Evolutionary conservation across 37 sponge, comb jelly and placozoan genomes (phyloP), one percentile per base, ranked within the genome.

Genomic region (Trichoplax adhaerens): DNA sequence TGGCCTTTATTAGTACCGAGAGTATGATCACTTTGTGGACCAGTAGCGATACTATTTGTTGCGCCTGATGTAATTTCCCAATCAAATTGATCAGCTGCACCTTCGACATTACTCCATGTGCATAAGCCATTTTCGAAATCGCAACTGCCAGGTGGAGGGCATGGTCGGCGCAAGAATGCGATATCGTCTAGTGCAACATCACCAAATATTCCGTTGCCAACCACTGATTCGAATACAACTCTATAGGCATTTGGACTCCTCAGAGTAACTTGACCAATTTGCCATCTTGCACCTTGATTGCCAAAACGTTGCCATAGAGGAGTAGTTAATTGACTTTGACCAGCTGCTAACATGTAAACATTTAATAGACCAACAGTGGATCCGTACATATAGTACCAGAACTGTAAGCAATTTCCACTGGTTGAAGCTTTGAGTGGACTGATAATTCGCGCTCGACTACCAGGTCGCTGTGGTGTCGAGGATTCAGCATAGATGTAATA

Each of bases 71-170:
- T 29, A 29, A 29, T 29, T 29, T 29, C 29, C 29, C 29, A 29
- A 29, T 29, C 29, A 29, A 29, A 29, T 29, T 29, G 29, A 29
- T 29, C 29, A 29, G 29, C 29, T 29, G 29, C 29, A 29, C 29
- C 29, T 29, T 29, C 29, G 29, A 29, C 29, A 29, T 29, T 29
- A 29, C 29, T 29, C 29, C 29, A 29, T 29, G 29, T 29, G 29
- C 79, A 78, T 53, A 66, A 77, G 2, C 69, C 79, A 47, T 72
- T 65, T 66, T 78, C 79, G 65, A 78, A 78, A 55, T 77, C 68
- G 51, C 79, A 78, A 53, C 65, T 55, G 4, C 79, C 79, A 10
- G 71, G 71, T 29, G 29, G 29, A 29, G 29, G 29, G 29, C 29
- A 29, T 29, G 29, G 29, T 29, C 29, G 29, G 29, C 29, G 29